phyloP scores from a whole-genome alignment of 92 coral and sea anemone genomes.

The Nematostella vectensis region DNA sequence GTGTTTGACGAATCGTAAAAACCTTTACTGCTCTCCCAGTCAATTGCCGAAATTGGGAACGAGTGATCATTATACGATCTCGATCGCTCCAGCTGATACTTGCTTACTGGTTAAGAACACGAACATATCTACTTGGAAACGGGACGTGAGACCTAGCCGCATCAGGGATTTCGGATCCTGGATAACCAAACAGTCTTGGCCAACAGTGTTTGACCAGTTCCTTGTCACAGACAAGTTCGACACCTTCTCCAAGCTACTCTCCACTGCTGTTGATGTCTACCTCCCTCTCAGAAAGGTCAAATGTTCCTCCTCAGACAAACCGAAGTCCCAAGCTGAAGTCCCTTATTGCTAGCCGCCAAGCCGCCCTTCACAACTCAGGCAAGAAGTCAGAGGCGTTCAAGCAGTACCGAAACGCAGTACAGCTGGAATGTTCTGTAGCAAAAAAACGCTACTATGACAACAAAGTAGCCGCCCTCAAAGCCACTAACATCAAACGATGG shows the following conservation, averaged over 20 bases:
- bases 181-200: conserved; percentile 11
- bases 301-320: conserved; percentile 25
- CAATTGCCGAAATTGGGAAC: no score
- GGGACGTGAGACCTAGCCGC: conserved; percentile 15
- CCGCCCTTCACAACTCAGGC: conserved; percentile 4
- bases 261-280: conserved; percentile 7
- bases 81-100: background rate
- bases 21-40: no score
- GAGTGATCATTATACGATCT: no score
- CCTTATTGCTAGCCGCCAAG: conserved; percentile 8
- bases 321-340: conserved; percentile 12
- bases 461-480: conserved; percentile 14
- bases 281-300: conserved; percentile 15
- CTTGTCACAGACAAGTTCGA: conserved; percentile 9
- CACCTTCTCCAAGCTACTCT: conserved; percentile 1
- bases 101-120: background rate
- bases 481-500: conserved; percentile 27
- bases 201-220: background rate
- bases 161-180: conserved; percentile 9
- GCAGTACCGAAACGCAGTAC: conserved; percentile 7
- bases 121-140: background rate
- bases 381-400: background rate
- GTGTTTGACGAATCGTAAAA: no score
- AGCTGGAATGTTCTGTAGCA: conserved; percentile 4
- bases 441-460: conserved; percentile 10